phyloP scores from a whole-genome alignment of 2,113 vertebrate species.

The Catagonus wagneri region DNA sequence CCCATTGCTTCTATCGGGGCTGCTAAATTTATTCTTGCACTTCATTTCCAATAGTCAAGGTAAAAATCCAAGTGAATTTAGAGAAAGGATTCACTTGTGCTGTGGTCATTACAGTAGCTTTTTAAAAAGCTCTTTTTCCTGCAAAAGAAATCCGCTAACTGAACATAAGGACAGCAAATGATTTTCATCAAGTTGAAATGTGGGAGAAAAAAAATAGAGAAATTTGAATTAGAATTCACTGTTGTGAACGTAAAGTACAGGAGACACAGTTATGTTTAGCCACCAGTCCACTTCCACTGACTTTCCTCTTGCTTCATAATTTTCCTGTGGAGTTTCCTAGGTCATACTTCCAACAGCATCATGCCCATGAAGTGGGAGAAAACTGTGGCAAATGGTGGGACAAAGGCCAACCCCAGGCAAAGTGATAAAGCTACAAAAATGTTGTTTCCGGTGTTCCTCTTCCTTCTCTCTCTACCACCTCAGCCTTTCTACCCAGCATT shows the following conservation, averaged over 20 bases:
- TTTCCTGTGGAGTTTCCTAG: neutral
- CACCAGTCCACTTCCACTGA: neutral
- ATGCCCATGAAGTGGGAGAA: neutral
- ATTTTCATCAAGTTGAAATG: conserved; percentile 11
- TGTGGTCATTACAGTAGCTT: neutral
- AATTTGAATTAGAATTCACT: conserved; percentile 5
- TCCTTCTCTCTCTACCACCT: neutral
- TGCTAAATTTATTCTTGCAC: conserved; percentile 9
- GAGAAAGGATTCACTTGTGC: conserved; percentile 17
- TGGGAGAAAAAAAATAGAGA: neutral
- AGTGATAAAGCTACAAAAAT: neutral
- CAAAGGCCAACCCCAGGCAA: neutral
- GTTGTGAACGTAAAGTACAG: conserved; percentile 1
- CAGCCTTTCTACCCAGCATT: neutral
- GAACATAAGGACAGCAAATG: neutral
- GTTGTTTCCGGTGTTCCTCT: neutral
- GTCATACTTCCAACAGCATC: neutral
- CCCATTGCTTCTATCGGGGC: neutral
- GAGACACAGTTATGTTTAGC: neutral
- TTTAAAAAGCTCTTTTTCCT: neutral
- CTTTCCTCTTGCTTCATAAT: conserved; percentile 1
- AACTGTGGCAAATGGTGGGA: neutral
- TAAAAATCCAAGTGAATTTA: conserved; percentile 47
- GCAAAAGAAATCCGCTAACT: conserved; percentile 40
- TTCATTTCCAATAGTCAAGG: conserved; percentile 39